Base-by-base conservation (phyloP, 2,888 invertebrate genomes). In the Andrena trimmerana region DNA sequence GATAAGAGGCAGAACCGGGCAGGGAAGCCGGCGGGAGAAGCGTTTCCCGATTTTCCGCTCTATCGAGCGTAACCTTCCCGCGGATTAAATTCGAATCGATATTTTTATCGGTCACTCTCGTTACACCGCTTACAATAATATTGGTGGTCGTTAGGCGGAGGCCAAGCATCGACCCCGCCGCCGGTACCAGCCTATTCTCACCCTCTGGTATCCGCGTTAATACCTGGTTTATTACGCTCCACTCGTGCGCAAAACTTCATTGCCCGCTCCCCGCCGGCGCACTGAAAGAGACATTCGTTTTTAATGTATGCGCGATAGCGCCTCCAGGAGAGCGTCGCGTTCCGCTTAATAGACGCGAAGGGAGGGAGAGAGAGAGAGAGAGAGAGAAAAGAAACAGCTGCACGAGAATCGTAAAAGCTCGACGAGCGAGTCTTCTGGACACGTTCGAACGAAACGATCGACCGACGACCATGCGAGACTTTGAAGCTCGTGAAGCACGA, bases 11-110 rank as follows among this genome's bases (percentile, higher is more conserved):
- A 24, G 36, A 42, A 52, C 13, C 50, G 67, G 54, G 74, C 74
- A 68, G 74, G 67, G 66, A 66, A 81, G 74, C 13, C 72, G 63
- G 24, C 60, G 74, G 59, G 78, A 74, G 76, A 65, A 81, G 80
- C 80, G 79, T 88, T 85, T 85, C 75, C 84, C 82, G 78, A 84
- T 89, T 88, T 88, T 88, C 88, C 72, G 82, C 86, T 73, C 82
- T 24, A 78, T 63, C 78, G 82, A 83, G 86, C 81, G 66, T 78
- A 78, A 73, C 82, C 85, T 82, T 80, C 83, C 81, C 77, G 59
- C 83, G 85, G 86, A 87, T 88, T 87, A 87, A 84, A 86, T 86
- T 71, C 85, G 79, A 84, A 88, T 89, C 89, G 85, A 89, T 89
- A 86, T 88, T 89, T 88, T 88, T 87, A 85, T 89, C 84, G 88